Percentiles rank a stretch among this genome's conserved stretches.
These are phyloP conservation scores for Galeopsomyia nigrocyanea DNA, from an alignment of 2,888 invertebrate species.

Conservation along the genomic window DNA sequence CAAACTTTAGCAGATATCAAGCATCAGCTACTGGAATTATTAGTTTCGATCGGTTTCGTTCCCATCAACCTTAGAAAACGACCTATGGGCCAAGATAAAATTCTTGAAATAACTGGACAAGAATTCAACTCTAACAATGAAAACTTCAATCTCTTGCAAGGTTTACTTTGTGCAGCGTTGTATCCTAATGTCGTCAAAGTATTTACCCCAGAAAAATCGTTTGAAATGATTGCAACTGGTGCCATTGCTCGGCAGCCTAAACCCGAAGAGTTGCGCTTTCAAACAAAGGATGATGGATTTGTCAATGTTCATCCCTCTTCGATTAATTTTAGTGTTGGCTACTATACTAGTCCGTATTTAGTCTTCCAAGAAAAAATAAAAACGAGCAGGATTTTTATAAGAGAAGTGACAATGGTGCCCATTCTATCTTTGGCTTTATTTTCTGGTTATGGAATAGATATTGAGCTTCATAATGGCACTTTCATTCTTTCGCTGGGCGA, in stretches of 20 bases:
- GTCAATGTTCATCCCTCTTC: conserved; percentile 84
- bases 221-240: conserved; percentile 79
- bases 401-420: conserved; percentile 86
- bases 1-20: conserved; percentile 90
- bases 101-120: conserved; percentile 76
- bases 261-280: conserved; percentile 81
- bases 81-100: conserved; percentile 75
- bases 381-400: conserved; percentile 83
- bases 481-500: conserved; percentile 83
- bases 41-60: conserved; percentile 85
- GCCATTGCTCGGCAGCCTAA: conserved; percentile 80
- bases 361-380: conserved; percentile 88
- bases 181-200: conserved; percentile 94
- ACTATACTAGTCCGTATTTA: conserved; percentile 82
- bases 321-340: conserved; percentile 76
- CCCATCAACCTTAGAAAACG: conserved; percentile 75
- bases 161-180: conserved; percentile 90
- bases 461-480: conserved; percentile 80
- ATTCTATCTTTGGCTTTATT: conserved; percentile 77
- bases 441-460: conserved; percentile 79
- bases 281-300: conserved; percentile 81
- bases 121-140: conserved; percentile 82
- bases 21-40: conserved; percentile 81
- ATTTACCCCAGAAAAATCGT: conserved; percentile 83
- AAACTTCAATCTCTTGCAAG: conserved; percentile 81